Conservation (phyloP, 2,797 vertebrate species). For the Lycodopsis pacificus region DNA sequence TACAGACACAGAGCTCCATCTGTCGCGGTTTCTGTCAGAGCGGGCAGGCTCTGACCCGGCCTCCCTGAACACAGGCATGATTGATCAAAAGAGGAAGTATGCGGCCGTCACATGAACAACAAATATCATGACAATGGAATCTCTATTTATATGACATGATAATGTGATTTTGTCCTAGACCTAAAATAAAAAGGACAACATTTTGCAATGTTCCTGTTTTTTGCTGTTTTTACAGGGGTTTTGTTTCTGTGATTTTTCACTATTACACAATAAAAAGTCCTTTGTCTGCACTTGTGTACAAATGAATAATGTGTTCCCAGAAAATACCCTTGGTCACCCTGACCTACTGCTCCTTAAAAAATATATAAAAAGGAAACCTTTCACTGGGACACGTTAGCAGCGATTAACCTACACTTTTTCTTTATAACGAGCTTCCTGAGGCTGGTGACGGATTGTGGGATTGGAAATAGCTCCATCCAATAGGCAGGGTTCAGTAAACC, state of each 20-base stretch:
- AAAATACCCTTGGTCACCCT: conserved; percentile 30
- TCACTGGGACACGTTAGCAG: conserved; percentile 67
- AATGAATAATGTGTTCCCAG: not conserved
- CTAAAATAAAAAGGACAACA: conserved; percentile 30
- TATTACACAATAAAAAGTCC: conserved; percentile 22
- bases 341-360: conserved; percentile 53
- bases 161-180: conserved; percentile 7
- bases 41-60: conserved; percentile 48
- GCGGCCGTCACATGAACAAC: conserved; percentile 41
- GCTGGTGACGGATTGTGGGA: conserved; percentile 83
- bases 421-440: conserved; percentile 84
- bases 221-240: not conserved
- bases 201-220: conserved; percentile 33
- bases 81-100: conserved; percentile 61
- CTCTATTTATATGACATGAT: conserved; percentile 41
- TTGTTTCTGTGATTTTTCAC: conserved; percentile 8
- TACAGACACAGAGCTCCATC: conserved; percentile 73
- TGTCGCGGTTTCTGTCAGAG: conserved; percentile 67
- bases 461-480: conserved; percentile 85
- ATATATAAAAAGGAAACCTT: conserved; percentile 39
- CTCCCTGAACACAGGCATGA: conserved; percentile 50
- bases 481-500: conserved; percentile 84
- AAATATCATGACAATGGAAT: conserved; percentile 43
- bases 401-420: conserved; percentile 84
- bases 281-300: conserved; percentile 3